phyloP scores from a whole-genome alignment of 2,888 invertebrate species.

The Aphidoletes aphidimyza region DNA sequence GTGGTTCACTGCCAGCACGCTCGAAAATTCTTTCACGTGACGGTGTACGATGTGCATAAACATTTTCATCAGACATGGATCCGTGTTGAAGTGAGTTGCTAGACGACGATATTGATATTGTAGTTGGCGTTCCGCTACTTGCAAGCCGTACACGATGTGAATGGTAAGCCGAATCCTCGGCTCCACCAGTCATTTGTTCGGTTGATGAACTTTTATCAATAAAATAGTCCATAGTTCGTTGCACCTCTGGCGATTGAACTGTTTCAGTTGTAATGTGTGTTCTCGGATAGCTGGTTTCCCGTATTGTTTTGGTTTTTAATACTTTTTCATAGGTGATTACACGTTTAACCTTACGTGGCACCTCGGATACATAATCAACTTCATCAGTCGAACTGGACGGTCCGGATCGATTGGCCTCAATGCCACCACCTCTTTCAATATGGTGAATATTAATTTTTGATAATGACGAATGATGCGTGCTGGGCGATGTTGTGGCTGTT shows the following conservation, averaged over 20 bases:
- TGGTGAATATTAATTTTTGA: constrained; percentile 20
- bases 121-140: constrained; percentile 61
- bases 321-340: constrained; percentile 80
- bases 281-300: constrained; percentile 67
- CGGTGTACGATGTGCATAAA: constrained; percentile 60
- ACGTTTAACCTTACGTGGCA: constrained; percentile 73
- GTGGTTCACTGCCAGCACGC: constrained; percentile 50
- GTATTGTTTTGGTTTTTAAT: constrained; percentile 73
- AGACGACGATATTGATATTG: constrained; percentile 69
- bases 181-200: constrained; percentile 63
- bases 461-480: constrained; percentile 58
- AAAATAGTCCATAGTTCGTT: constrained; percentile 62
- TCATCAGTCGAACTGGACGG: constrained; percentile 67
- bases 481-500: constrained; percentile 69
- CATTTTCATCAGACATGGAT: constrained; percentile 70
- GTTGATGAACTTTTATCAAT: constrained; percentile 67
- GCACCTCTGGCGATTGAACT: constrained; percentile 60
- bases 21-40: constrained; percentile 56
- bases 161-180: constrained; percentile 71
- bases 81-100: constrained; percentile 67
- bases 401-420: constrained; percentile 57
- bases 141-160: constrained; percentile 66
- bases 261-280: neutral
- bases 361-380: constrained; percentile 69
- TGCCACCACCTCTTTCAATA: constrained; percentile 13